phyloP scores from a whole-genome alignment of 2,797 vertebrate species.

The Carduelis carduelis region DNA sequence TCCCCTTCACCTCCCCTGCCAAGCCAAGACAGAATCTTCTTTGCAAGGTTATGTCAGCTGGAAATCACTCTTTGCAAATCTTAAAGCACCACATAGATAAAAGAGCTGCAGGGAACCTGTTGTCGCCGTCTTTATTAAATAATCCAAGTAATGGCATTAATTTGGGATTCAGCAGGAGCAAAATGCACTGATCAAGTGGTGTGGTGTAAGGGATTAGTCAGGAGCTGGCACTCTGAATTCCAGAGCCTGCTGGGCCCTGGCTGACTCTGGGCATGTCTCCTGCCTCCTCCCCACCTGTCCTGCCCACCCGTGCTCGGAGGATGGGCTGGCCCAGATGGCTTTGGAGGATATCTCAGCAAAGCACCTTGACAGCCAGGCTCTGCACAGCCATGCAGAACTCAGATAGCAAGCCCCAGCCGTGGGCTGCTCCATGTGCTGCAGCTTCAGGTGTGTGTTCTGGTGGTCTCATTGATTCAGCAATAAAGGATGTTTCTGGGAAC shows the following conservation, averaged over 20 bases:
- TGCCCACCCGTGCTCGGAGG: rapidly evolving
- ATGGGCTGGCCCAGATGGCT: neutral
- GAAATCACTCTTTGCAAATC: conserved; percentile 44
- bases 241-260: neutral
- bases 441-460: neutral
- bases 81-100: neutral
- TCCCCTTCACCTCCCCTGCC: neutral
- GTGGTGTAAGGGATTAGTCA: neutral
- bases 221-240: neutral
- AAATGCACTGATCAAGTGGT: neutral
- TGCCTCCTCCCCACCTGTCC: neutral
- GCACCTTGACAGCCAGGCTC: neutral
- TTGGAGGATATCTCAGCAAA: neutral
- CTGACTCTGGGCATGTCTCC: neutral
- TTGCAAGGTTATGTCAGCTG: conserved; percentile 45
- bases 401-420: rapidly evolving
- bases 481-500: neutral
- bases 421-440: neutral
- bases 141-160: conserved; percentile 49
- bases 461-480: neutral
- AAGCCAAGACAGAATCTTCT: neutral
- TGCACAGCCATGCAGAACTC: neutral
- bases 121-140: conserved; percentile 51
- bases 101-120: conserved; percentile 37
- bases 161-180: conserved; percentile 14